Evolutionary conservation across 2,797 vertebrate species (phyloP).

Genomic region (Echeneis naucrates): DNA sequence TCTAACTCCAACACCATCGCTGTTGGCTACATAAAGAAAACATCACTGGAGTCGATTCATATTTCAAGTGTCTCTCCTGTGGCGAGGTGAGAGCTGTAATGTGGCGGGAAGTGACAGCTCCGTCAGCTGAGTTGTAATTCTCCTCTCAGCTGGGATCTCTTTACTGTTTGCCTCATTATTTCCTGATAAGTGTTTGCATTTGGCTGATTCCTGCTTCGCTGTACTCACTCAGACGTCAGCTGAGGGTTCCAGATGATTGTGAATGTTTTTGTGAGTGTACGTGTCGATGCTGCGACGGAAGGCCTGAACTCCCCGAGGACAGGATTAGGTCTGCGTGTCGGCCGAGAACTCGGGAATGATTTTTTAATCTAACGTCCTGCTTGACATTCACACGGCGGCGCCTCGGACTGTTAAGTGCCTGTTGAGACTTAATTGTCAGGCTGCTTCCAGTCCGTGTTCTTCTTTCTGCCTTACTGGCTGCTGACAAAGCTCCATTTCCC

Average conservation of each 20-base stretch:
- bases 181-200: constrained; percentile 68
- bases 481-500: not conserved
- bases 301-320: constrained; percentile 11
- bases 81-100: constrained; percentile 69
- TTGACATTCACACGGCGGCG: constrained; percentile 35
- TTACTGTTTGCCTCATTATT: constrained; percentile 70
- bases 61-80: constrained; percentile 73
- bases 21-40: constrained; percentile 62
- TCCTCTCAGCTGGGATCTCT: constrained; percentile 63
- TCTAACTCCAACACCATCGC: constrained; percentile 53
- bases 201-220: constrained; percentile 44
- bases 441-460: constrained; percentile 2
- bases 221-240: constrained; percentile 53
- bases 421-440: constrained; percentile 19
- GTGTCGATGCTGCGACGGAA: not conserved
- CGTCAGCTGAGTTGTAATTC: constrained; percentile 72
- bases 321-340: constrained; percentile 27
- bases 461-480: not conserved
- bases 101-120: constrained; percentile 52
- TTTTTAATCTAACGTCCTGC: constrained; percentile 18
- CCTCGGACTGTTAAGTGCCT: constrained; percentile 15
- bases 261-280: constrained; percentile 30
- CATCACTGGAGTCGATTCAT: constrained; percentile 53
- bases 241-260: constrained; percentile 42
- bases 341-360: constrained; percentile 33